Evolutionary conservation across 2,888 invertebrate species (phyloP).

Genomic region (Dynastes grantii): DNA sequence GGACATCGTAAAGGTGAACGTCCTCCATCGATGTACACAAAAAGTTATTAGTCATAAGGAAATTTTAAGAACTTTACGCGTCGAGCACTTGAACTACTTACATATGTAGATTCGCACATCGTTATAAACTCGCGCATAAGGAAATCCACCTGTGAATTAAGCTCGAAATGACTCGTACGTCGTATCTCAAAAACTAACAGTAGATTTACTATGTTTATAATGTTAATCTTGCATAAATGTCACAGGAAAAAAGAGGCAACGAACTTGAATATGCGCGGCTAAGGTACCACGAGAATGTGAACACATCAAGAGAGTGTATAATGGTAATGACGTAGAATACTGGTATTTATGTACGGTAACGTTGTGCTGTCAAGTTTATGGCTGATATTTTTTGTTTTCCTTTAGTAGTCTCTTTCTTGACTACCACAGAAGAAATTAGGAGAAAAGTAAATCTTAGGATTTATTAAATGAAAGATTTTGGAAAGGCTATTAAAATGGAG

Average conservation of each 20-base stretch:
- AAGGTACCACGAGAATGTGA: neutral
- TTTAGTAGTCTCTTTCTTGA: neutral
- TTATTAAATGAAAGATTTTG: too few relatives aligned
- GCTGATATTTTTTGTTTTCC: neutral
- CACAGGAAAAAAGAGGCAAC: slow-evolving; percentile 10
- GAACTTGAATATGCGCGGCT: neutral
- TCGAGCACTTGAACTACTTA: slow-evolving; percentile 41
- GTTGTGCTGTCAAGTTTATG: neutral
- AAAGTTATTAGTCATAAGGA: slow-evolving; percentile 34
- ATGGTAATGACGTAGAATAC: slow-evolving; percentile 12
- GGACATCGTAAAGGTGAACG: slow-evolving; percentile 16
- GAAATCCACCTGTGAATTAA: slow-evolving; percentile 21
- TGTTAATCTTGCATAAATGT: slow-evolving; percentile 28
- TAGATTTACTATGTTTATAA: slow-evolving; percentile 37
- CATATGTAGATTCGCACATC: slow-evolving; percentile 9
- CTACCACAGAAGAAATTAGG: too few relatives aligned
- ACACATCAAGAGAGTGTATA: neutral
- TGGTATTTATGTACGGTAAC: slow-evolving; percentile 6
- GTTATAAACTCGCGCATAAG: slow-evolving; percentile 2
- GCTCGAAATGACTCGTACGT: neutral
- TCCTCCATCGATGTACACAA: slow-evolving; percentile 14
- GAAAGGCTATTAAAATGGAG: too few relatives aligned
- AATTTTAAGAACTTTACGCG: slow-evolving; percentile 29
- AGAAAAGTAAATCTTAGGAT: too few relatives aligned
- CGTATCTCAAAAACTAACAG: slow-evolving; percentile 41